A percentile compares a stretch with the other conserved stretches of the same genome.
These are phyloP conservation scores for Thaumatotibia leucotreta DNA, from an alignment of 1,140 invertebrate species.

Conservation along the genomic window DNA sequence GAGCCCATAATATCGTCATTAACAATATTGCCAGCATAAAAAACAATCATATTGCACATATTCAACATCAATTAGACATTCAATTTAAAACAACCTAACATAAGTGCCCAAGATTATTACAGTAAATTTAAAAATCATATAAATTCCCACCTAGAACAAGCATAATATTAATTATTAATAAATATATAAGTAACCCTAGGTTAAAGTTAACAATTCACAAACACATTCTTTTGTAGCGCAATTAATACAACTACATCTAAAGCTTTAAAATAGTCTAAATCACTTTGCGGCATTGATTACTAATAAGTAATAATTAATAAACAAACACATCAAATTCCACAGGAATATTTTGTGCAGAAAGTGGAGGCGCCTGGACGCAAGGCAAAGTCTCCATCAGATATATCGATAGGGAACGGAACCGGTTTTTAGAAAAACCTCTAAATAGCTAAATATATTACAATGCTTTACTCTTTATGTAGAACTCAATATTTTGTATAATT, in stretches of 20 bases:
- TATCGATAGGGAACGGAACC: too few relatives aligned
- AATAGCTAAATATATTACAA: too few relatives aligned
- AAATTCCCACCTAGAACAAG: constrained; percentile 34
- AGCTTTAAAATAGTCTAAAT: constrained; percentile 5
- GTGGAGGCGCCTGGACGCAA: too few relatives aligned
- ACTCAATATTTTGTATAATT: too few relatives aligned
- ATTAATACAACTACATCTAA: constrained; percentile 6
- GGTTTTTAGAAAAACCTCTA: too few relatives aligned
- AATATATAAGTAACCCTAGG: constrained; percentile 36
- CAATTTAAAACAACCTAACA: constrained; percentile 34
- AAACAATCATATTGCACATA: constrained; percentile 16
- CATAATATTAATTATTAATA: constrained; percentile 34
- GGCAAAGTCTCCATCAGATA: too few relatives aligned
- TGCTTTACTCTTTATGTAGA: too few relatives aligned
- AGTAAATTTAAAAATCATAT: constrained; percentile 30
- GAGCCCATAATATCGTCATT: too few relatives aligned
- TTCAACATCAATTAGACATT: constrained; percentile 31
- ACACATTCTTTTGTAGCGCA: constrained; percentile 26
- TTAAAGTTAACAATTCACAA: constrained; percentile 38
- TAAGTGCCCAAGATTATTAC: constrained; percentile 39
- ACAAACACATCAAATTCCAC: background rate
- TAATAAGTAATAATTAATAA: background rate
- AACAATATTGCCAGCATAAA: background rate
- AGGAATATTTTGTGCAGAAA: too few relatives aligned
- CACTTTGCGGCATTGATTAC: background rate